phyloP scores from a whole-genome alignment of 2,797 vertebrate species.

The Borostomias antarcticus region DNA sequence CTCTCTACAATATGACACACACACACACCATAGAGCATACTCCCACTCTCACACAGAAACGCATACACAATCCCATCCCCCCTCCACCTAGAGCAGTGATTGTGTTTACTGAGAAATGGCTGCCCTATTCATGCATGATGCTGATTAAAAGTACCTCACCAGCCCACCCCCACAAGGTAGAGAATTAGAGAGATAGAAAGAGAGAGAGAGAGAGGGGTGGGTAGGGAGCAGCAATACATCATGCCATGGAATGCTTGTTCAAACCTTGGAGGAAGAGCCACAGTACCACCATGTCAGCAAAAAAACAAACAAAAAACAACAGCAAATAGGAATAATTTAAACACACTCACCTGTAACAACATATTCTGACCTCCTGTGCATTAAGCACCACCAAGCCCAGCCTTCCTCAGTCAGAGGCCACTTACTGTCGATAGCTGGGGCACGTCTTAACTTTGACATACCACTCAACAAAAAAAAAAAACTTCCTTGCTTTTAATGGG shows the following conservation, averaged over 20 bases:
- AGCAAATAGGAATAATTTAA: not conserved
- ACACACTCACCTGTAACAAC: not conserved
- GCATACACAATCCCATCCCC: conserved; percentile 8
- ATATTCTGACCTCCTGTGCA: not conserved
- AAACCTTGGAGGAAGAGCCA: no score
- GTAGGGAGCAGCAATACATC: not conserved
- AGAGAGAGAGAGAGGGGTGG: not conserved
- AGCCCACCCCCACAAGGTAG: conserved; percentile 16
- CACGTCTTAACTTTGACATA: not conserved
- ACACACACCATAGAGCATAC: conserved; percentile 9
- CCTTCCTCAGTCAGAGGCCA: not conserved
- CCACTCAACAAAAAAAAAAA: not conserved
- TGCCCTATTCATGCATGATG: conserved; percentile 42
- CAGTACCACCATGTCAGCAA: no score
- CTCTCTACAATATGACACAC: conserved; percentile 9
- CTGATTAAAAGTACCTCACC: conserved; percentile 54
- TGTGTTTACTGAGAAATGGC: conserved; percentile 44
- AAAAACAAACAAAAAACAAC: not conserved
- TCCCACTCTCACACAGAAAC: conserved; percentile 5
- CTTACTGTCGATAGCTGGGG: not conserved
- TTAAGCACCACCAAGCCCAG: not conserved
- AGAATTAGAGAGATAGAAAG: not conserved
- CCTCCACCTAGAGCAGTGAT: conserved; percentile 24
- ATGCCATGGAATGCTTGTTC: not conserved
- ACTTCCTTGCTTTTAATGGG: not conserved